These are phyloP conservation scores for Agrypnus murinus DNA, from an alignment of 2,888 invertebrate species.

Conservation along the genomic window DNA sequence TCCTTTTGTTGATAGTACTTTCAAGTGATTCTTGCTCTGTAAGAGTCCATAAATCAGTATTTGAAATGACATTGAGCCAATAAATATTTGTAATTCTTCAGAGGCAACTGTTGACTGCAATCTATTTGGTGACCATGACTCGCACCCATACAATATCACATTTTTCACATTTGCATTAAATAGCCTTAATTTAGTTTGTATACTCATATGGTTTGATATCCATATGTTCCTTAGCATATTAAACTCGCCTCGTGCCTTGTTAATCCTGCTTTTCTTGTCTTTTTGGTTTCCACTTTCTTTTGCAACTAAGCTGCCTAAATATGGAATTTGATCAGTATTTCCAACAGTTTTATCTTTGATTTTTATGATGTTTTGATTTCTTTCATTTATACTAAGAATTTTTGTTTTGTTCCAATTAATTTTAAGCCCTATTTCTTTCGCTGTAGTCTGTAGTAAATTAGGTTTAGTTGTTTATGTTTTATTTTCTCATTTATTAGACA, in stretches of 20 bases:
- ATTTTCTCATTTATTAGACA: slow-evolving; percentile 14
- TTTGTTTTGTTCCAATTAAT: slow-evolving; percentile 18
- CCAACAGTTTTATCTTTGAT: no score
- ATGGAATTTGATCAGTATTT: neutral
- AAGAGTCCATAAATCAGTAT: no score
- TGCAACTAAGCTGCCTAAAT: no score
- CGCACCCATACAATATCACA: slow-evolving; percentile 1
- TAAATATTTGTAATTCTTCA: slow-evolving; percentile 6
- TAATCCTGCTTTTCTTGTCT: slow-evolving; percentile 12
- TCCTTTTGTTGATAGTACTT: neutral
- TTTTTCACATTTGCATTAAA: slow-evolving; percentile 10
- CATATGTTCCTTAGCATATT: slow-evolving; percentile 11
- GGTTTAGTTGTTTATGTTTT: slow-evolving; percentile 3
- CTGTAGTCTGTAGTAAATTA: neutral
- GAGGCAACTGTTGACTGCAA: neutral
- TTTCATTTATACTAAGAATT: no score
- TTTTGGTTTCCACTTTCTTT: slow-evolving; percentile 6
- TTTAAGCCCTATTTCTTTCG: slow-evolving; percentile 5
- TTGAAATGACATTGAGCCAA: neutral
- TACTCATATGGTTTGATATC: slow-evolving; percentile 1
- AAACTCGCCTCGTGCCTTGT: slow-evolving; percentile 1
- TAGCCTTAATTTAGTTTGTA: neutral
- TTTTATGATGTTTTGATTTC: slow-evolving; percentile 13
- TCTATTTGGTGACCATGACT: slow-evolving; percentile 2
- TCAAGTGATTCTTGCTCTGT: slow-evolving; percentile 4